phyloP scores from a whole-genome alignment of 2,797 vertebrate species.

The Psittacula derbiana region DNA sequence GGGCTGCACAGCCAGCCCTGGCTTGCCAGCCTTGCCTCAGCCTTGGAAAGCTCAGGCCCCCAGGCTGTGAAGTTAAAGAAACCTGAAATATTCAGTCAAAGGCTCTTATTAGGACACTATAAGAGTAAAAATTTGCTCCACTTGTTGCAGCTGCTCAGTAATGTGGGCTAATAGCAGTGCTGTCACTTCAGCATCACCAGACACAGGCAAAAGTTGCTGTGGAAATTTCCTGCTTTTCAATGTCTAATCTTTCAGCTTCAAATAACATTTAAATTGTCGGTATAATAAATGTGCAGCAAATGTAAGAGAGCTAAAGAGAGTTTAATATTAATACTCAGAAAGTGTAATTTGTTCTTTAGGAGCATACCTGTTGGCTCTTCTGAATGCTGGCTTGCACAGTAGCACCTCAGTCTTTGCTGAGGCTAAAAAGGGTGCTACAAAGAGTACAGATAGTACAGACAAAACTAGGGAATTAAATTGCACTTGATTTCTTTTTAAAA shows the following conservation, averaged over 20 bases:
- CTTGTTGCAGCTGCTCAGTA: background rate
- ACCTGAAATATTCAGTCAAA: background rate
- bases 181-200: background rate
- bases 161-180: background rate
- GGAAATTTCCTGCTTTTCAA: background rate
- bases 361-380: background rate
- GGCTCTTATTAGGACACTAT: background rate
- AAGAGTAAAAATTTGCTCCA: background rate
- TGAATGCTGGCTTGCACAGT: background rate
- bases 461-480: background rate
- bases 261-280: background rate
- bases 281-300: background rate
- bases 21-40: too few relatives aligned
- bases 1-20: accelerated
- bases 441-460: background rate
- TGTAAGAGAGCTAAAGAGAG: background rate
- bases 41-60: background rate
- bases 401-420: background rate
- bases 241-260: background rate
- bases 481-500: background rate
- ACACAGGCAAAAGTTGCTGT: background rate
- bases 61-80: background rate
- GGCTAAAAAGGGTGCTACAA: background rate
- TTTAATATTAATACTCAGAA: background rate
- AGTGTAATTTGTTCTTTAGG: background rate